Percentiles rank a stretch among this genome's conserved stretches.
phyloP scores from a whole-genome alignment of 2,113 vertebrate genomes.

The Hemichromis elongatus region DNA sequence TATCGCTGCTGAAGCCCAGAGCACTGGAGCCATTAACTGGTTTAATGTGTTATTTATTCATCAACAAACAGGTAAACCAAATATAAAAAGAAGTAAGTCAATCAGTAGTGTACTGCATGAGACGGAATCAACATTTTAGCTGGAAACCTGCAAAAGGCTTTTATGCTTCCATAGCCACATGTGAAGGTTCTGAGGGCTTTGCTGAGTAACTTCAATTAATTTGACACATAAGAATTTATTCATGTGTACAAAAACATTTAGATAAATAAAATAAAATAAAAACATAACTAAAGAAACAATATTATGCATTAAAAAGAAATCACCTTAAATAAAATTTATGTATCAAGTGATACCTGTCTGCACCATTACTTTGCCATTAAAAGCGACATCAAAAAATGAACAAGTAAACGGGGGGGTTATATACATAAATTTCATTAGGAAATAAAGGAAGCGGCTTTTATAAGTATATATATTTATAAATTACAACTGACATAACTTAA shows the following conservation, averaged over 20 bases:
- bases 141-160: background rate
- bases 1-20: background rate
- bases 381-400: background rate
- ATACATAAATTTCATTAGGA: background rate
- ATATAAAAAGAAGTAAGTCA: background rate
- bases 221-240: background rate
- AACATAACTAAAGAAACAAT: background rate
- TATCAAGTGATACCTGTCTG: background rate
- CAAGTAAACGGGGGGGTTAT: background rate
- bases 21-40: background rate
- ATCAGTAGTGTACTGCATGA: background rate
- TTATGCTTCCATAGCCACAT: background rate
- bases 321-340: background rate
- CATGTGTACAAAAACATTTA: background rate
- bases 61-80: background rate
- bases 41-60: constrained; percentile 26
- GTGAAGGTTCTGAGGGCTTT: background rate
- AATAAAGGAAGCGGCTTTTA: background rate
- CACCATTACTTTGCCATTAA: background rate
- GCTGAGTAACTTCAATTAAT: background rate
- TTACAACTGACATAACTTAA: background rate
- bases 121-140: background rate
- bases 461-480: background rate
- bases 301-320: background rate
- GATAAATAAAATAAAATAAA: background rate